Evolutionary conservation across 35 echinoderm and acorn worm genomes (phyloP), one percentile per base, ranked within the genome.

Genomic region (Apostichopus japonicus): DNA sequence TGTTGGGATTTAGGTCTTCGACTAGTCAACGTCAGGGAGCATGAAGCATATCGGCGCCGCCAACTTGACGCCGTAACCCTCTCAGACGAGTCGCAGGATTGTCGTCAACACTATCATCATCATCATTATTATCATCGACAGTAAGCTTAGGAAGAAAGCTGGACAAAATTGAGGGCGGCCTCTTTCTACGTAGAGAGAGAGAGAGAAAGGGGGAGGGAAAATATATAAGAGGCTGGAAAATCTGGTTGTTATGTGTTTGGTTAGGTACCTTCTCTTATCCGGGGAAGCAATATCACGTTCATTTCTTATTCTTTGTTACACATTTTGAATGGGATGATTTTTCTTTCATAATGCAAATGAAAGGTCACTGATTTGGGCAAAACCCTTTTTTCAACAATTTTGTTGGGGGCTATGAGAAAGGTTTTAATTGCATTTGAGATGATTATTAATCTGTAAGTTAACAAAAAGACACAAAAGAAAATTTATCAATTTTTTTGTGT

Each of bases 1-100:
- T 75, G 71, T 75, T 75, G 71, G 71, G 71, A 75, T 75, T 75
- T 75, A 75, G 71, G 71, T 75, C 71, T 75, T 75, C n/a, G 71
- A 19, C 71, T 75, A 75, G 71, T 75, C 71, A 75, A 75, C 71
- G 71, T 23, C 71, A 75, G 21, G 16, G 71, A 75, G 71, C 71
- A 75, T 75, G 71, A 75, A 75, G 71, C 71, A 75, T 75, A n/a
- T 75, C 71, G 71, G 71, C 71, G 71, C 71, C 71, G 71, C 71
- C 15, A 19, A 19, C 22, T 75, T 75, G 71, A 19, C 71, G 71
- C 71, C 71, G 71, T 75, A 75, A 75, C 71, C 71, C 71, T 75
- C 71, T 75, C n/a, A 75, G 17, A 21, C 22, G 71, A n/a, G 17
- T 67, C 63, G 63, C 63, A 19, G 63, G 11, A 67, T 67, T 67